Conservation (phyloP, 2,113 vertebrate species). For the cattle (Bos taurus) region ARS-UCD2.0 NC_037339.1:80219501-80220000, state of each 20-base stretch:
- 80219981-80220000: not conserved
- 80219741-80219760: not conserved
- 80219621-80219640: not conserved
- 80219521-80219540: not conserved
- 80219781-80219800: not conserved
- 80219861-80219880: not conserved
- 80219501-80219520: not conserved
- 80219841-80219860: not conserved
- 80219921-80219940: not conserved
- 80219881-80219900: fast-evolving
- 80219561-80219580: not conserved
- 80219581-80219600: not conserved
- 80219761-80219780: not conserved
- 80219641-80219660: not conserved
- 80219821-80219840: not conserved
- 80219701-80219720: not conserved
- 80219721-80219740: not conserved
- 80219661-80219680: not conserved
- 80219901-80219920: not conserved
- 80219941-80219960: not conserved
- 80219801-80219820: not conserved
- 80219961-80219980: not conserved
- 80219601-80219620: not conserved
- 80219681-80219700: not conserved
- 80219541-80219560: fast-evolving